Conservation (phyloP, 2,888 invertebrate species). For the Eulithis prunata region DNA sequence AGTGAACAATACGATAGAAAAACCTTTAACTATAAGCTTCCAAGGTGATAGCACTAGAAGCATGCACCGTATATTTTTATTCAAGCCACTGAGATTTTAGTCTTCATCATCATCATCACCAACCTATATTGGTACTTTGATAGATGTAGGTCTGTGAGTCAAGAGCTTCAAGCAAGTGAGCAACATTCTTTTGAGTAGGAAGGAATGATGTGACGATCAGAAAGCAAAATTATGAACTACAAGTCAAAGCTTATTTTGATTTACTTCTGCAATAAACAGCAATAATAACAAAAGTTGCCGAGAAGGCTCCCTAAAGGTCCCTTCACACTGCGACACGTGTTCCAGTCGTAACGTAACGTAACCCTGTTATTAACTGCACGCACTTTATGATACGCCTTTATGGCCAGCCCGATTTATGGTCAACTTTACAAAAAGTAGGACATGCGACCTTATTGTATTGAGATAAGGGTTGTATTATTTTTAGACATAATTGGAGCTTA, state of each 20-base stretch:
- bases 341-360: conserved; percentile 31
- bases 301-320: conserved; percentile 19
- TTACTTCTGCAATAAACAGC: conserved; percentile 14
- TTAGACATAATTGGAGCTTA: not conserved
- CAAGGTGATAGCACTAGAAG: too few relatives aligned
- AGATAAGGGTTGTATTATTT: not conserved
- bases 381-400: conserved; percentile 36
- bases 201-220: too few relatives aligned
- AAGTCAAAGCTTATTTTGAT: conserved; percentile 3
- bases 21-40: too few relatives aligned
- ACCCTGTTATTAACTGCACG: conserved; percentile 33
- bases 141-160: too few relatives aligned
- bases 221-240: not conserved
- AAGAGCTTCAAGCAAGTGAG: too few relatives aligned
- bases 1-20: too few relatives aligned
- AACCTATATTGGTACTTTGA: too few relatives aligned
- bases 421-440: conserved; percentile 5
- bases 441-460: conserved; percentile 9
- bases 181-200: too few relatives aligned
- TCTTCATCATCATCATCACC: too few relatives aligned
- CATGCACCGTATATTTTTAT: too few relatives aligned
- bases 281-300: conserved; percentile 8
- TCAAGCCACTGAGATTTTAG: too few relatives aligned
- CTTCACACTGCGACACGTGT: conserved; percentile 33
- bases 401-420: conserved; percentile 27